Conservation (phyloP, 2,113 vertebrate species). For the Tauraco erythrolophus region DNA sequence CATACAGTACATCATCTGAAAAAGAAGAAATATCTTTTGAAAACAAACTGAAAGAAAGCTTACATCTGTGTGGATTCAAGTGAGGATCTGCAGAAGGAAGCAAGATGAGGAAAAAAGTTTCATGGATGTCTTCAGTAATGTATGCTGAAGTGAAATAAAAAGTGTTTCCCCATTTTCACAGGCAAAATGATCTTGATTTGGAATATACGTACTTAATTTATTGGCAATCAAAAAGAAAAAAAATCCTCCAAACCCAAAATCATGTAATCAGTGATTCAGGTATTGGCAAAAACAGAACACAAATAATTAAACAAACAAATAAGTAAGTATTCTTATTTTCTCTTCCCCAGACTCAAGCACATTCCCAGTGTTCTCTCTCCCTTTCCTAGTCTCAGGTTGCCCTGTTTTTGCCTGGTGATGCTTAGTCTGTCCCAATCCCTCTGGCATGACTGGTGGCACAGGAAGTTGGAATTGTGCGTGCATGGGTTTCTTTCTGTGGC, state of each 20-base stretch:
- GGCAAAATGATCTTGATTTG: neutral
- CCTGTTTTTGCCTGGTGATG: neutral
- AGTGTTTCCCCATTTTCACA: neutral
- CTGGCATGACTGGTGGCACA: rapidly evolving
- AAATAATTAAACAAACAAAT: neutral
- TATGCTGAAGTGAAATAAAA: neutral
- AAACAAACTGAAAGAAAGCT: neutral
- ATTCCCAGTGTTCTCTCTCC: neutral
- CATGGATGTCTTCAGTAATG: neutral
- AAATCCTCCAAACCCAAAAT: neutral
- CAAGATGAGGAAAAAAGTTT: neutral
- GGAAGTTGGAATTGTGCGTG: rapidly evolving
- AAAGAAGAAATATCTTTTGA: neutral
- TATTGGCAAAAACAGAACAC: neutral
- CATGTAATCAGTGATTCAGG: neutral
- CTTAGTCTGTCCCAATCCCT: neutral
- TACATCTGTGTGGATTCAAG: neutral
- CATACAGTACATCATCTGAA: neutral
- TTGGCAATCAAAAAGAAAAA: neutral
- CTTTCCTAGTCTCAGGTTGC: neutral
- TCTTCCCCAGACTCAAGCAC: neutral
- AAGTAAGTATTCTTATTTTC: neutral
- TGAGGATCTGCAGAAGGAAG: neutral
- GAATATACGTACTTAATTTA: neutral
- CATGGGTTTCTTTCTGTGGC: neutral